Evolutionary conservation across 2,113 vertebrate genomes (phyloP), one percentile per base, ranked within the genome.

Genomic region (Illadopsis cleaveri): DNA sequence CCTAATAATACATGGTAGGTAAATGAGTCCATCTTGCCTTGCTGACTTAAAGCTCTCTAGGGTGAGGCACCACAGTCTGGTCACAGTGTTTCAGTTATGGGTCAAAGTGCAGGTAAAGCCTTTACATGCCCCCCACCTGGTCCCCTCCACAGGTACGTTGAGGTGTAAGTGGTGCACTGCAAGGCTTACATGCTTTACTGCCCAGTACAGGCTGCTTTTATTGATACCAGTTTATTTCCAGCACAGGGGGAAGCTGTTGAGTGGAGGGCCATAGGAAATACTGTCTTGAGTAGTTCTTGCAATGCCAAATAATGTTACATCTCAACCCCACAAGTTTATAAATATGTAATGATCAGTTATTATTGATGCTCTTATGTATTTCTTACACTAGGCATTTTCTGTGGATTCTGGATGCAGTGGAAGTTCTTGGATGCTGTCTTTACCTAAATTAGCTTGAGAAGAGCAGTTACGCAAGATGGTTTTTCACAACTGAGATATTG

Each of bases 131-230:
- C 9, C 17, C 10, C 19, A 8, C 10, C 44, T 47, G 24, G 9
- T 22, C 28, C 35, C 9, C 18, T 73, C 66, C 15, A 4, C 9
- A 25, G 27, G 21, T 10, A 3, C 1, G 0, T 15, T 1, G 2
- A 23, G 24, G 22, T 50, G 44, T 38, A 10, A 20, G 31, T 4
- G 27, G 27, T 8, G 7, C 24, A 2, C 27, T 50, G 44, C 54
- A 38, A 30, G 6, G 1, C 30, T 10, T 15, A 12, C 2, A 0
- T 4, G 31, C 16, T 24, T 47, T 37, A 27, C 5, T 58, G 28
- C 45, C 31, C 20, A 8, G 19, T 27, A 4, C 15, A 47, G 22
- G 7, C 38, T 89, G 38, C 1, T 44, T 35, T 44, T 33, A 10
- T 15, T 64, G 50, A 15, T 27, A 15, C 9, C 16, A 12, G 2